These are phyloP conservation scores for Parauchenoglanis punctatus DNA, from an alignment of 2,797 vertebrate species.

Conservation along the genomic window DNA sequence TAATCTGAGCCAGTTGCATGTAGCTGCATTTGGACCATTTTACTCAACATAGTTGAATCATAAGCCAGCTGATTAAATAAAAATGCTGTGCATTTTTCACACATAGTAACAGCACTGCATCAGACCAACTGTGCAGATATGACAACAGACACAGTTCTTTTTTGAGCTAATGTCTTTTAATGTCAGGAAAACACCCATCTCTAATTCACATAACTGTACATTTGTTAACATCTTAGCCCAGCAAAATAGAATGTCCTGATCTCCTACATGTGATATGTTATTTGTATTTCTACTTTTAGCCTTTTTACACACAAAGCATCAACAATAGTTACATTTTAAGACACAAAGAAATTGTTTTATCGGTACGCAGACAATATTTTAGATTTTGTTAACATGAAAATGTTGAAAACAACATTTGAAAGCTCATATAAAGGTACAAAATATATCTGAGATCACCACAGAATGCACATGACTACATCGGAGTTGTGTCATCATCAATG, in stretches of 20 bases:
- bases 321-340: background rate
- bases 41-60: background rate
- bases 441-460: background rate
- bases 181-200: background rate
- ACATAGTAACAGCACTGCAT: background rate
- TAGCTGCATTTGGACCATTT: background rate
- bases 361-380: constrained; percentile 5
- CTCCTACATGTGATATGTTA: background rate
- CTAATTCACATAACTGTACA: constrained; percentile 7
- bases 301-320: background rate
- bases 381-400: background rate
- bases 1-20: background rate
- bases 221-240: background rate
- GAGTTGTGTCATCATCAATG: background rate
- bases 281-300: background rate
- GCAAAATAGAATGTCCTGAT: background rate
- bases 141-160: background rate
- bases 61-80: background rate
- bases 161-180: background rate
- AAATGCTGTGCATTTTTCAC: background rate
- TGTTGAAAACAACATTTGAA: constrained; percentile 18
- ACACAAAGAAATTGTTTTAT: constrained; percentile 2
- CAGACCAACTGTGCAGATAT: background rate
- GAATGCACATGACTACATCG: background rate
- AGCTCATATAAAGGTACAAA: constrained; percentile 28